These are phyloP conservation scores for Cloeon dipterum DNA, from an alignment of 2,888 invertebrate genomes.

Conservation along the genomic window DNA sequence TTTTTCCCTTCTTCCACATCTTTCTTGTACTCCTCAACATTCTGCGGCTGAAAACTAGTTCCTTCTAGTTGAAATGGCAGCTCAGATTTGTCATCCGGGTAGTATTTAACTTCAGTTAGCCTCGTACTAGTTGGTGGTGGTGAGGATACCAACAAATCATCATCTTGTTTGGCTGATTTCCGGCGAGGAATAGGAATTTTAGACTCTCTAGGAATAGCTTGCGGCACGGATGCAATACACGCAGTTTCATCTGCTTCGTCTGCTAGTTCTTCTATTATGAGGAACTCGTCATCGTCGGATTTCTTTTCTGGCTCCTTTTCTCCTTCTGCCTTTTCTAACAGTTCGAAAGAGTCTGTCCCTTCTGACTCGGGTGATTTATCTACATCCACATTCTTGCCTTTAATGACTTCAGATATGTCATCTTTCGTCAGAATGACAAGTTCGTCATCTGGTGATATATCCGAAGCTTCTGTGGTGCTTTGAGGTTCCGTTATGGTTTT, in stretches of 20 bases:
- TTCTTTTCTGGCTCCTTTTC: background rate
- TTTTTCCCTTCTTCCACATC: constrained; percentile 45
- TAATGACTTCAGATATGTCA: no score
- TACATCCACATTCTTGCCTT: background rate
- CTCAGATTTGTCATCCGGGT: constrained; percentile 15
- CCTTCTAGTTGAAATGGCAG: no score
- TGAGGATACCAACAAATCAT: constrained; percentile 41
- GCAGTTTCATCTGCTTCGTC: constrained; percentile 67
- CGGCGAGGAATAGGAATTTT: no score
- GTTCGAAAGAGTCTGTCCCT: constrained; percentile 43
- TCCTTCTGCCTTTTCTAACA: constrained; percentile 57
- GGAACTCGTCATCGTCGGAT: constrained; percentile 46
- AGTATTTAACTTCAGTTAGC: constrained; percentile 23
- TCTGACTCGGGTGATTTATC: constrained; percentile 7
- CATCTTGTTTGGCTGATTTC: constrained; percentile 38
- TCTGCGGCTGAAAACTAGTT: no score
- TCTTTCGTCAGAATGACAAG: constrained; percentile 2
- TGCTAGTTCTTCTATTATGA: constrained; percentile 70
- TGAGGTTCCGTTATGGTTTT: no score
- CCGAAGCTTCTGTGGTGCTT: constrained; percentile 1
- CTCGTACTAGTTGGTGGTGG: constrained; percentile 30
- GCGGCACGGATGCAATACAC: constrained; percentile 23
- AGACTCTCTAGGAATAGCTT: constrained; percentile 31
- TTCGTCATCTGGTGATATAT: background rate
- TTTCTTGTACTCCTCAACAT: constrained; percentile 28